These are phyloP conservation scores for Epizoanthus stellaris DNA, from an alignment of 92 coral and sea anemone genomes.

Conservation along the genomic window DNA sequence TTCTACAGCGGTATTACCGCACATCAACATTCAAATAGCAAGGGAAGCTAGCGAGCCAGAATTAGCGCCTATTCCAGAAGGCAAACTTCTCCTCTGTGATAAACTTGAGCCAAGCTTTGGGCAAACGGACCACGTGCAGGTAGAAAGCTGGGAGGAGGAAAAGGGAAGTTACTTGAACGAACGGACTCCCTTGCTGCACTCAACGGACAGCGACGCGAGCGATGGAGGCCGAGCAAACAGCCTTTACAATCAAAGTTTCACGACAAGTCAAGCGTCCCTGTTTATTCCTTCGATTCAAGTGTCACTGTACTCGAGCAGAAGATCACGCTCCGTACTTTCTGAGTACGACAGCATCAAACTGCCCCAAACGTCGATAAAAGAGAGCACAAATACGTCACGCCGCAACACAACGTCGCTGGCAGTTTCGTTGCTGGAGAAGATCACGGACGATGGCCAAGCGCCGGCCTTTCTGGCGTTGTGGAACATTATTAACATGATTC, in stretches of 20 bases:
- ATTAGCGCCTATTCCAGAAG: slow-evolving; percentile 11
- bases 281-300: slow-evolving; percentile 86
- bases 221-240: background rate
- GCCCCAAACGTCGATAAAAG: slow-evolving; percentile 6
- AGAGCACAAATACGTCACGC: slow-evolving; percentile 10
- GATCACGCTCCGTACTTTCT: slow-evolving; percentile 28
- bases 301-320: slow-evolving; percentile 78
- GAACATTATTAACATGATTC: slow-evolving; percentile 81
- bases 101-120: background rate
- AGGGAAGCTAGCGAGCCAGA: background rate
- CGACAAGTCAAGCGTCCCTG: slow-evolving; percentile 78
- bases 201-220: slow-evolving; percentile 17
- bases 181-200: background rate
- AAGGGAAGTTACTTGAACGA: background rate
- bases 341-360: slow-evolving; percentile 23
- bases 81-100: slow-evolving; percentile 5
- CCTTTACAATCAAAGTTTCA: slow-evolving; percentile 35
- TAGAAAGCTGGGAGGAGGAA: slow-evolving; percentile 8
- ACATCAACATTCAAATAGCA: background rate
- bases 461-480: slow-evolving; percentile 72
- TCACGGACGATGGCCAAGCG: slow-evolving; percentile 78
- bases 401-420: slow-evolving; percentile 36
- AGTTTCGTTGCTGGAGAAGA: slow-evolving; percentile 63
- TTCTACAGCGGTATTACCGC: background rate
- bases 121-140: background rate